Conservation (phyloP, 1,140 invertebrate species). For the Eupristina koningsbergeri region DNA sequence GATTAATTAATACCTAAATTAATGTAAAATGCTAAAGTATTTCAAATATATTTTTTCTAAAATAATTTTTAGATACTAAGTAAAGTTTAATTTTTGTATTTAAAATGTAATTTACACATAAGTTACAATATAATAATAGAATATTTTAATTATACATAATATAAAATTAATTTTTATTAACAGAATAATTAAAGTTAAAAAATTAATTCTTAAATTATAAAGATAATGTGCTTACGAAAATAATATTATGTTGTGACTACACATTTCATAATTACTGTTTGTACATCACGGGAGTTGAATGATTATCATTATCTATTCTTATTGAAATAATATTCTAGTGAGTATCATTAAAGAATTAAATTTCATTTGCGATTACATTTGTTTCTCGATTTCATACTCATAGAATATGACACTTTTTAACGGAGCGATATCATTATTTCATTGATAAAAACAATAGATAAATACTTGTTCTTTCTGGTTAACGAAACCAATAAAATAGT, state of each 20-base stretch:
- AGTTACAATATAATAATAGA: too few species aligned
- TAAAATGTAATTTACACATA: too few species aligned
- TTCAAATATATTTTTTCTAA: too few species aligned
- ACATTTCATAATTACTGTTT: neutral
- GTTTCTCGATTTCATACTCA: conserved; percentile 36
- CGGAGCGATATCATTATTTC: neutral
- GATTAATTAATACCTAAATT: too few species aligned
- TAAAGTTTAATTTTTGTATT: too few species aligned
- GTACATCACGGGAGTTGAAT: neutral
- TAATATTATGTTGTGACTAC: neutral
- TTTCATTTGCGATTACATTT: conserved; percentile 25
- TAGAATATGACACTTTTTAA: conserved; percentile 14
- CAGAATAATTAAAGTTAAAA: too few species aligned
- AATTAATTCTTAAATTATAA: neutral
- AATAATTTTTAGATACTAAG: too few species aligned
- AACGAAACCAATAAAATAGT: neutral
- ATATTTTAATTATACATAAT: too few species aligned
- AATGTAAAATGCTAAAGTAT: too few species aligned
- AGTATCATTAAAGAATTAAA: conserved; percentile 35
- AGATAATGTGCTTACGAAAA: neutral
- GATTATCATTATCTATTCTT: conserved; percentile 1
- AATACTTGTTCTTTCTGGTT: neutral
- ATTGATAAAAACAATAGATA: neutral
- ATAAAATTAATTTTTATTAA: too few species aligned
- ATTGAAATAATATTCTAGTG: neutral